Evolutionary conservation across 2,113 vertebrate species (phyloP).

Genomic region (Syngnathus scovelli): DNA sequence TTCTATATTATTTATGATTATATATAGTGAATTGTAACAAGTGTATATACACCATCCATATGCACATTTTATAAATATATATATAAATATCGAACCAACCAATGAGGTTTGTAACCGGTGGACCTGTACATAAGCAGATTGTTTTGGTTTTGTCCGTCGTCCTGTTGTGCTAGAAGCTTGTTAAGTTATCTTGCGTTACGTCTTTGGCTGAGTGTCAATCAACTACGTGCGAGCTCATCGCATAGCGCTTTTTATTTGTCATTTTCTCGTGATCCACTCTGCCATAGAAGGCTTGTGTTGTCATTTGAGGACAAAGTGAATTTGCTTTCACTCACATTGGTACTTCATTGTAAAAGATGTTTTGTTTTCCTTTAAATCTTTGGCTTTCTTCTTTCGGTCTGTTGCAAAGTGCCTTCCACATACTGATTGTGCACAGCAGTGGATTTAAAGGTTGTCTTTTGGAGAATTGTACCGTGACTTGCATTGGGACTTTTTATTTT

Average conservation of each 20-base stretch:
- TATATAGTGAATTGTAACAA: slow-evolving; percentile 65
- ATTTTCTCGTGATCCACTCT: slow-evolving; percentile 48
- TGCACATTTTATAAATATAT: slow-evolving; percentile 54
- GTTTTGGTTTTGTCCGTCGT: slow-evolving; percentile 35
- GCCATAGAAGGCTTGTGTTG: slow-evolving; percentile 44
- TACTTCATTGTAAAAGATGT: slow-evolving; percentile 41
- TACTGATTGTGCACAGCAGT: slow-evolving; percentile 75
- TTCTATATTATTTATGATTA: slow-evolving; percentile 75
- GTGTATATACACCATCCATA: slow-evolving; percentile 64
- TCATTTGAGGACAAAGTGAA: slow-evolving; percentile 34
- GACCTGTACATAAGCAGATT: slow-evolving; percentile 58
- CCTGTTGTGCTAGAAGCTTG: slow-evolving; percentile 18
- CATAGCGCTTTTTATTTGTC: slow-evolving; percentile 28
- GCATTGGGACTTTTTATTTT: slow-evolving; percentile 61
- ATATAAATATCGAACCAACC: slow-evolving; percentile 54
- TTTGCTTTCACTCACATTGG: slow-evolving; percentile 42
- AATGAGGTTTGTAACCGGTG: slow-evolving; percentile 60
- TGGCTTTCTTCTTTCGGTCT: slow-evolving; percentile 66
- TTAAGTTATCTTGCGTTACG: slow-evolving; percentile 53
- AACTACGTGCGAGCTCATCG: slow-evolving; percentile 37
- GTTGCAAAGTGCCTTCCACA: slow-evolving; percentile 81
- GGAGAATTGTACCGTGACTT: slow-evolving; percentile 64
- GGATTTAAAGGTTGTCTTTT: slow-evolving; percentile 64
- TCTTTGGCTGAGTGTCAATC: slow-evolving; percentile 39
- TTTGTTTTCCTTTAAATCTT: slow-evolving; percentile 35